These are phyloP conservation scores for Dynastes grantii DNA, from an alignment of 2,888 invertebrate species.

Conservation along the genomic window DNA sequence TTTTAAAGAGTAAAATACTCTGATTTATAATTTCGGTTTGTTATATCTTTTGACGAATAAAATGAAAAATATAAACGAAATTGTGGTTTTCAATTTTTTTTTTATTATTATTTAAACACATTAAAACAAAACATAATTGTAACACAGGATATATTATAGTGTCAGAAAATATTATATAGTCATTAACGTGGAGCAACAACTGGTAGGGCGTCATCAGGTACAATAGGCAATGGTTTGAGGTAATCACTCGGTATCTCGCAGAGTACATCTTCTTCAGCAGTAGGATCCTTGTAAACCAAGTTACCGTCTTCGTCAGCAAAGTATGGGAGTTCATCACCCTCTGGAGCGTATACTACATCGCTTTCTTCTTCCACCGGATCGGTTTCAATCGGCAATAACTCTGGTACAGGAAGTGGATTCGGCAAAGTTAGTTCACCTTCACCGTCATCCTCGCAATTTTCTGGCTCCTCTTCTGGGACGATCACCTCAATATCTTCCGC, in stretches of 20 bases:
- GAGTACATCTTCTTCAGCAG: not conserved
- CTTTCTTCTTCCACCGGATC: not conserved
- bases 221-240: not conserved
- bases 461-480: not conserved
- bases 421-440: not conserved
- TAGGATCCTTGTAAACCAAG: too few species aligned
- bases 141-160: too few species aligned
- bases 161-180: too few species aligned
- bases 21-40: too few species aligned
- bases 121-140: too few species aligned
- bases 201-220: too few species aligned
- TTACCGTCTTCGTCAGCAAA: constrained; percentile 3
- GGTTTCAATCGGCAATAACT: not conserved
- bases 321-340: not conserved
- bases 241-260: not conserved
- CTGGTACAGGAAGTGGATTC: not conserved
- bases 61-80: too few species aligned
- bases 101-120: too few species aligned
- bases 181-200: too few species aligned
- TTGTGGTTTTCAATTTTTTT: too few species aligned
- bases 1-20: too few species aligned
- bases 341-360: not conserved
- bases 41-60: too few species aligned
- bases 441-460: constrained; percentile 3
- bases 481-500: not conserved